Evolutionary conservation across 2,888 invertebrate species (phyloP).

Genomic region (Apodemia mormo): DNA sequence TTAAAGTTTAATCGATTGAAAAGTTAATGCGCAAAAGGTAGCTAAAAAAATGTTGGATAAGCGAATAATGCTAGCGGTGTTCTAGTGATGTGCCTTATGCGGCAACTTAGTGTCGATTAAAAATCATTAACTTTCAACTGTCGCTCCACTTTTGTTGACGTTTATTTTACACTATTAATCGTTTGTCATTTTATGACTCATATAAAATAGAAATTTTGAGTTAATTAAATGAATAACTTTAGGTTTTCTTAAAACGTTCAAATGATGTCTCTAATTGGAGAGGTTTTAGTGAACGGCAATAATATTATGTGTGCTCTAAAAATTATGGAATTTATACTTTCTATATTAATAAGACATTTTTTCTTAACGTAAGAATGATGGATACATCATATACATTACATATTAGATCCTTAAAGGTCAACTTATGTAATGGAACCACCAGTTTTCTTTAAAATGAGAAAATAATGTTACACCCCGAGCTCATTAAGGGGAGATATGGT

Average conservation of each 20-base stretch:
- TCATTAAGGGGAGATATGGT: too few relatives aligned
- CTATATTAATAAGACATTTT: too few relatives aligned
- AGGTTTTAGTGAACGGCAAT: neutral
- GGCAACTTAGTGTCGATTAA: slow-evolving; percentile 56
- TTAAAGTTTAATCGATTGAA: slow-evolving; percentile 1
- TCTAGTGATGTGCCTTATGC: slow-evolving; percentile 58
- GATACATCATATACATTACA: too few relatives aligned
- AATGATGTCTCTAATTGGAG: neutral
- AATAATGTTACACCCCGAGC: too few relatives aligned
- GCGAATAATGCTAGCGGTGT: slow-evolving; percentile 36
- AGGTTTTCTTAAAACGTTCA: neutral
- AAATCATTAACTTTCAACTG: slow-evolving; percentile 67
- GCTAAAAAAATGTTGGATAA: slow-evolving; percentile 1
- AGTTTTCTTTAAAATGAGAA: too few relatives aligned
- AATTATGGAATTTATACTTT: too few relatives aligned
- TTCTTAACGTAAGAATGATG: too few relatives aligned
- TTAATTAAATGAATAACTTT: neutral
- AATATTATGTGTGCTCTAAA: too few relatives aligned
- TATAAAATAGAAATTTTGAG: slow-evolving; percentile 19
- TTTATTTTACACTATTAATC: slow-evolving; percentile 18
- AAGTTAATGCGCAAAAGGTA: slow-evolving; percentile 5
- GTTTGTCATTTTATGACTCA: slow-evolving; percentile 20
- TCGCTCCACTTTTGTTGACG: slow-evolving; percentile 42
- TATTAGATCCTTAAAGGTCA: too few relatives aligned
- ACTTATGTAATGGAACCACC: too few relatives aligned